Conservation (phyloP, 2,888 invertebrate genomes). For the Cryptus viduatorius region DNA sequence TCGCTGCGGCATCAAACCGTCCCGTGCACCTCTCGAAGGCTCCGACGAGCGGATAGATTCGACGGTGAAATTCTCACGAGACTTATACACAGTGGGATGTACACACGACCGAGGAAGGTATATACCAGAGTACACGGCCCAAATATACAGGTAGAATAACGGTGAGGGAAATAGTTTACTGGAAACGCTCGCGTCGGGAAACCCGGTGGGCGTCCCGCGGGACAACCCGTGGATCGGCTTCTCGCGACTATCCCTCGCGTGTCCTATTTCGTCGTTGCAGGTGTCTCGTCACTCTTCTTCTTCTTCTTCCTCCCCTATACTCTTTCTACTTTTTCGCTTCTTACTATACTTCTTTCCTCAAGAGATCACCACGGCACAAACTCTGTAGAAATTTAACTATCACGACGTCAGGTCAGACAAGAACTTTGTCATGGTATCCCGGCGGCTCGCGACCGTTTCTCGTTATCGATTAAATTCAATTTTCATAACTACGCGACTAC, state of each 20-base stretch:
- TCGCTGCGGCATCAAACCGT: constrained; percentile 29
- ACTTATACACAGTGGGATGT: constrained; percentile 34
- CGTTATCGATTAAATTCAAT: constrained; percentile 46
- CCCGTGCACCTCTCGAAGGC: neutral
- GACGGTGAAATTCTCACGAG: constrained; percentile 26
- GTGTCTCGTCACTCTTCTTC: constrained; percentile 56
- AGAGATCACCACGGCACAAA: constrained; percentile 17
- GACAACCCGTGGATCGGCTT: constrained; percentile 48
- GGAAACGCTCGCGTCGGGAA: constrained; percentile 41
- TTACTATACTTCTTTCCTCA: constrained; percentile 24
- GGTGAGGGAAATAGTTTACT: constrained; percentile 47
- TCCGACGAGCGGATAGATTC: neutral
- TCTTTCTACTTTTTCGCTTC: constrained; percentile 1
- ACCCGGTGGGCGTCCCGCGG: constrained; percentile 36
- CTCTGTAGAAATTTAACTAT: constrained; percentile 34
- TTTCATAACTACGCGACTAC: neutral
- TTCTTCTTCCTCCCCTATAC: constrained; percentile 11
- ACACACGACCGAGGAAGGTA: neutral
- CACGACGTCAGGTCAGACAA: neutral
- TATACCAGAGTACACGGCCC: neutral
- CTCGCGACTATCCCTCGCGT: constrained; percentile 45
- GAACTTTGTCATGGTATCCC: neutral
- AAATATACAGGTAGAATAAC: constrained; percentile 10
- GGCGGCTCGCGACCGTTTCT: neutral
- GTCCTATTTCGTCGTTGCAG: constrained; percentile 57